These are phyloP conservation scores for Rhinichthys osculus DNA, from an alignment of 2,797 vertebrate genomes.

Conservation along the genomic window DNA sequence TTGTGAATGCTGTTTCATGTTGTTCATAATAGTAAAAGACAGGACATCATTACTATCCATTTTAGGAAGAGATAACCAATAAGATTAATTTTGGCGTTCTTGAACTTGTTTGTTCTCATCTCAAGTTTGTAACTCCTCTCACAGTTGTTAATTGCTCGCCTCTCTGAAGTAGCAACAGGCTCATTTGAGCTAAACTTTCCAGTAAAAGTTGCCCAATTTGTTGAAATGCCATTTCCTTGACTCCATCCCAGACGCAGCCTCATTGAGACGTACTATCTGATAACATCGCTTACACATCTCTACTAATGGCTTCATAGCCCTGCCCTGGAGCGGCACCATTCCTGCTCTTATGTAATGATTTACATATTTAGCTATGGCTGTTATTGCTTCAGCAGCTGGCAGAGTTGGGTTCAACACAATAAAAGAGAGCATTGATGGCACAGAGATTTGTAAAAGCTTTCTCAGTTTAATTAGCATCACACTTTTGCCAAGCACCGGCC, in stretches of 20 bases:
- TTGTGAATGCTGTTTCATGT: background rate
- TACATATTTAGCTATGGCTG: conserved; percentile 48
- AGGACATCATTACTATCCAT: background rate
- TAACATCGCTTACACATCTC: conserved; percentile 39
- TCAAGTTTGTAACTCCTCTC: no score
- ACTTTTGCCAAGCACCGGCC: background rate
- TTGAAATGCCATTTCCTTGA: conserved; percentile 43
- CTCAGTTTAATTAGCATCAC: conserved; percentile 41
- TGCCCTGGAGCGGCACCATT: conserved; percentile 16
- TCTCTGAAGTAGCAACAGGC: conserved; percentile 65
- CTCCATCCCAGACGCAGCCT: conserved; percentile 57
- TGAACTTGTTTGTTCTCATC: conserved; percentile 7
- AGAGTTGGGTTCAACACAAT: conserved; percentile 17
- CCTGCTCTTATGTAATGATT: conserved; percentile 49
- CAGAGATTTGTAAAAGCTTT: conserved; percentile 22
- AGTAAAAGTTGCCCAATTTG: conserved; percentile 59
- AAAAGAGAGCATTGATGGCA: conserved; percentile 12
- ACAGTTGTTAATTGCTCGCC: background rate
- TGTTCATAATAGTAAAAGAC: background rate
- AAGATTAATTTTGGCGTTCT: conserved; percentile 35
- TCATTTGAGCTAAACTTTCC: conserved; percentile 60
- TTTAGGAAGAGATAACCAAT: background rate
- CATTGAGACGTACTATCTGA: conserved; percentile 65
- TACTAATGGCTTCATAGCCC: conserved; percentile 46
- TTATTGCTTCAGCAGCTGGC: conserved; percentile 25